Conservation (phyloP, 2,797 vertebrate genomes). For the Orientallactaga sibirica region DNA sequence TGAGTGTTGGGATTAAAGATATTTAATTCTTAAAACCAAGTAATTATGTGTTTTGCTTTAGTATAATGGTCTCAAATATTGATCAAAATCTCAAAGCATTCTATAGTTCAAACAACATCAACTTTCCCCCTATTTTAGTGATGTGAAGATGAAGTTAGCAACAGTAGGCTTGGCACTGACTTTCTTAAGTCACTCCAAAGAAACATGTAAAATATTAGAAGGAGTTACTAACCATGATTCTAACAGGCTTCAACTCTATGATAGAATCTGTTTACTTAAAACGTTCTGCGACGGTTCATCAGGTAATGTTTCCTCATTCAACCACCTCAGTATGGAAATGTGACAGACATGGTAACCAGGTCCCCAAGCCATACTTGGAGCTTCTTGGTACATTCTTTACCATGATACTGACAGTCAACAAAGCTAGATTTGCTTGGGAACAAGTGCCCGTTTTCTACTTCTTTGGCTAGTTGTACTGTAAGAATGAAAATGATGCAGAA, state of each 20-base stretch:
- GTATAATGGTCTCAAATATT: slow-evolving; percentile 14
- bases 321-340: neutral
- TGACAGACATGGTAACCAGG: neutral
- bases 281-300: neutral
- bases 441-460: neutral
- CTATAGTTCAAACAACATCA: slow-evolving; percentile 13
- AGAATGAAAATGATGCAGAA: neutral
- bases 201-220: neutral
- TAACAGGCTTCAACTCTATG: slow-evolving; percentile 34
- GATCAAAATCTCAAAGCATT: neutral
- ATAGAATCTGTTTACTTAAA: neutral
- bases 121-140: neutral
- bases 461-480: neutral
- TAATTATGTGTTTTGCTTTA: neutral
- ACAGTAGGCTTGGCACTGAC: neutral
- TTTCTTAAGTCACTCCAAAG: slow-evolving; percentile 6
- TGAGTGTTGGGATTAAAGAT: too few relatives aligned
- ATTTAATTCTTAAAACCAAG: slow-evolving; percentile 22
- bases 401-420: neutral
- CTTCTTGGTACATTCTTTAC: neutral
- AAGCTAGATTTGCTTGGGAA: neutral
- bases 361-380: neutral
- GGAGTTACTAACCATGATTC: neutral
- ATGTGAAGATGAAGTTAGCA: slow-evolving; percentile 11
- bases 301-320: neutral